These are phyloP conservation scores for Hystrix cristata DNA, from an alignment of 2,113 vertebrate genomes.

Conservation along the genomic window DNA sequence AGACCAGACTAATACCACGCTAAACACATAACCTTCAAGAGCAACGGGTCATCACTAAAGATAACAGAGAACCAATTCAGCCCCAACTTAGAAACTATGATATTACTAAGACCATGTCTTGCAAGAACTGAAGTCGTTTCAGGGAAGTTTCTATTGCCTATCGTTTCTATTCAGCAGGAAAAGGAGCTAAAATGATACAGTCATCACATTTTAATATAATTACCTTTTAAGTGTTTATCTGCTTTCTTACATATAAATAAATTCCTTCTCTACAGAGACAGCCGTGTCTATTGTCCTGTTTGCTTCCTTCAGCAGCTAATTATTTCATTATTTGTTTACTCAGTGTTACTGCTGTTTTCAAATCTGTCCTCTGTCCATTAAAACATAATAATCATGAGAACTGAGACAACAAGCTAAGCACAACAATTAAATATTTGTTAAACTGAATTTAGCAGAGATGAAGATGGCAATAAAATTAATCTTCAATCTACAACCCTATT, in stretches of 20 bases:
- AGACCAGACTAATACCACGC: background rate
- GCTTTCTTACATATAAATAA: background rate
- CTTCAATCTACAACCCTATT: constrained; percentile 67
- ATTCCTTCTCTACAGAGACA: background rate
- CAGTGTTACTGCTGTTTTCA: background rate
- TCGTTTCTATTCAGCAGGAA: background rate
- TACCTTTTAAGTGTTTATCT: background rate
- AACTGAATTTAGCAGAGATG: constrained; percentile 68
- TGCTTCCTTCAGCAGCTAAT: background rate
- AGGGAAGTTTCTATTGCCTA: background rate
- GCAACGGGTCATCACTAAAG: background rate
- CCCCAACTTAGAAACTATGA: background rate
- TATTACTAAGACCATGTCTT: background rate
- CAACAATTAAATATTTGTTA: constrained; percentile 61
- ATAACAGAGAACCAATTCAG: background rate
- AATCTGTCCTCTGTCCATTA: constrained; percentile 12
- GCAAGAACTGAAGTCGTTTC: background rate
- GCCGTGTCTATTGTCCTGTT: background rate
- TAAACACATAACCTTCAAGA: constrained; percentile 29
- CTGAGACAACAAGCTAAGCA: constrained; percentile 4
- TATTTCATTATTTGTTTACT: constrained; percentile 55
- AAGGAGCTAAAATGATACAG: background rate
- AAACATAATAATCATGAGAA: constrained; percentile 43
- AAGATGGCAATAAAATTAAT: constrained; percentile 75
- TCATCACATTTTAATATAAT: background rate